Base-by-base conservation (phyloP, 35 echinoderm and acorn worm genomes). In the Lytechinus pictus region DNA sequence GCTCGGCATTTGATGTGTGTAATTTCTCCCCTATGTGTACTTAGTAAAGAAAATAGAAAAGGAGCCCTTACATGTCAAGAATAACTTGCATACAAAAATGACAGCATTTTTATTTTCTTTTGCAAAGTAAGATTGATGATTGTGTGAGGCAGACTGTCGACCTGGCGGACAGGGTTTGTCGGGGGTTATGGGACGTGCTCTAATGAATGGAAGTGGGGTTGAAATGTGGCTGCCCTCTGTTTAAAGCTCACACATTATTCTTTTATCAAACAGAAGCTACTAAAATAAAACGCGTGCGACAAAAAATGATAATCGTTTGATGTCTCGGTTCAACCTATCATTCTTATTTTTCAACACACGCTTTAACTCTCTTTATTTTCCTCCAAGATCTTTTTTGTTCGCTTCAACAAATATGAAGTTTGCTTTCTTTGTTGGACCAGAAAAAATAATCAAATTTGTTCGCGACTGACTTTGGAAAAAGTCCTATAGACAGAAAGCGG, bases 41-140 rank as follows among this genome's bases (percentile, higher is more conserved):
- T 90, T 12, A 52, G 88, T 33, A 90, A 90, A 90, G 88, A 90
- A 90, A 90, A 52, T 44, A 90, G 29, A 44, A 90, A 54, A 90
- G 88, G 92, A 57, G 92, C 54, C 92, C 29, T 33, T 90, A 44
- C 88, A 90, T 90, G 88, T 90, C 92, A 55, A 57, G 27, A 54
- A 93, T 93, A 93, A 93, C 54, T 93, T 55, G 92, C 54, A 54
- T 54, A 93, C 92, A 93, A 57, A 55, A 57, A 55, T 93, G 92
- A 93, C 92, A 93, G 54, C 29, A 57, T 93, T 54, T 79, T 55
- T 93, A 54, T 93, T 93, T 93, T 93, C 92, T 93, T 57, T 55
- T 9, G 92, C 92, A 93, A 93, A 93, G 55, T 57, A 93, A 93
- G 92, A 93, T 93, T 54, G 92, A 93, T 93, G 92, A 93, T 16